Evolutionary conservation across 2,113 vertebrate species (phyloP).

Genomic region (Thermophis baileyi): DNA sequence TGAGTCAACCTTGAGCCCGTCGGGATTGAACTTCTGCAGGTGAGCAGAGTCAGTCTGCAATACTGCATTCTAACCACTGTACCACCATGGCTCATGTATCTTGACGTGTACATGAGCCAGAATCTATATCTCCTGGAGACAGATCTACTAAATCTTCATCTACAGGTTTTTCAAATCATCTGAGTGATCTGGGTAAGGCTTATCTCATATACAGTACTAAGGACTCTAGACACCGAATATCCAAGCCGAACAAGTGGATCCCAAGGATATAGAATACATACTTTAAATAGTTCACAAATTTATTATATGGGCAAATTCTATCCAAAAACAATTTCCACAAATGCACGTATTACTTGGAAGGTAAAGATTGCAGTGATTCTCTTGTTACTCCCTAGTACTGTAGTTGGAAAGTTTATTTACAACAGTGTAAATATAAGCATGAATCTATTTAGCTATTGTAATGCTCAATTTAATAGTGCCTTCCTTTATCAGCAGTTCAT

Average conservation of each 20-base stretch:
- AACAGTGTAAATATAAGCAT: background rate
- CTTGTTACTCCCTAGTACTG: conserved; percentile 53
- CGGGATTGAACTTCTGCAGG: too few relatives aligned
- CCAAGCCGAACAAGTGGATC: background rate
- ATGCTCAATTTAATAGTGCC: conserved; percentile 52
- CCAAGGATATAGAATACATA: background rate
- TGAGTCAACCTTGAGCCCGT: too few relatives aligned
- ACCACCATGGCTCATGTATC: background rate
- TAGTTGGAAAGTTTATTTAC: conserved; percentile 60
- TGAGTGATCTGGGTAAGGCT: background rate
- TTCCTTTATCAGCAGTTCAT: conserved; percentile 57
- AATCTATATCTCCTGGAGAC: background rate
- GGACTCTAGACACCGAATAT: background rate
- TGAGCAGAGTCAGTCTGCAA: too few relatives aligned
- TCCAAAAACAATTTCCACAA: background rate
- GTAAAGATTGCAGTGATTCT: conserved; percentile 31
- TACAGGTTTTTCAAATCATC: background rate
- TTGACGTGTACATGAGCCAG: background rate
- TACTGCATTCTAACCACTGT: too few relatives aligned
- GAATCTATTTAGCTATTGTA: background rate
- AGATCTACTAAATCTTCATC: background rate
- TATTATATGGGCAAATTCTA: background rate
- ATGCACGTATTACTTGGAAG: conserved; percentile 11
- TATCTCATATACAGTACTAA: background rate
- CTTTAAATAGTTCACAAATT: conserved; percentile 2